Conservation (phyloP, 1,140 invertebrate genomes). For the Metaphire vulgaris region DNA sequence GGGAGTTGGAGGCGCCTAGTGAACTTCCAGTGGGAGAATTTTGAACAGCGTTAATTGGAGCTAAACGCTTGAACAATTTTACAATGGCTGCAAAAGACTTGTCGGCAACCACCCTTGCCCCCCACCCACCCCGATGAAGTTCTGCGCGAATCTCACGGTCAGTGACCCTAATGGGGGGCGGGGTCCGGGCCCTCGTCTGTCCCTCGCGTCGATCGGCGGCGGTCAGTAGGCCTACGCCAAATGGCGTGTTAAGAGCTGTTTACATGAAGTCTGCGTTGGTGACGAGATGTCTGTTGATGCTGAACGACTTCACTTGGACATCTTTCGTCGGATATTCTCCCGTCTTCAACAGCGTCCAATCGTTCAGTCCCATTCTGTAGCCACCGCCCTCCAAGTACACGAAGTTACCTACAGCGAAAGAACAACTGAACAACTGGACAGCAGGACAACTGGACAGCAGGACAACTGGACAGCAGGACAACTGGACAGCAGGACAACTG, state of each 20-base stretch:
- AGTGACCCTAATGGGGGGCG: not conserved
- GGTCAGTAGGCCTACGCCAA: not conserved
- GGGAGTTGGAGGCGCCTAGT: too few relatives aligned
- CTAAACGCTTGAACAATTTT: not conserved
- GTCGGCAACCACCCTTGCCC: not conserved
- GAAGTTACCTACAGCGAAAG: too few relatives aligned
- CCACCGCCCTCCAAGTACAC: conserved; percentile 32
- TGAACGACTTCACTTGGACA: conserved; percentile 38
- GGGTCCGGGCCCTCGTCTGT: too few relatives aligned
- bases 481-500: too few relatives aligned
- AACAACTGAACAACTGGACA: too few relatives aligned
- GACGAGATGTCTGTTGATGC: conserved; percentile 43
- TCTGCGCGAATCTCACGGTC: not conserved
- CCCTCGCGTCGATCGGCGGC: too few relatives aligned
- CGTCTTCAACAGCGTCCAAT: conserved; percentile 32
- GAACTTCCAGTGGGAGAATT: too few relatives aligned
- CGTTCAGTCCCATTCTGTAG: conserved; percentile 44
- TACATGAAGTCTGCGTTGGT: conserved; percentile 44
- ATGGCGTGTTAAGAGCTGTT: conserved; percentile 9
- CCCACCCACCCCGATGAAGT: too few relatives aligned
- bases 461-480: too few relatives aligned
- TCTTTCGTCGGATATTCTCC: conserved; percentile 44
- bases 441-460: too few relatives aligned
- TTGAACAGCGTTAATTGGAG: too few relatives aligned
- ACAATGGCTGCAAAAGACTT: not conserved